phyloP scores from a whole-genome alignment of 2,888 invertebrate species.

The Andrena chrysosceles region DNA sequence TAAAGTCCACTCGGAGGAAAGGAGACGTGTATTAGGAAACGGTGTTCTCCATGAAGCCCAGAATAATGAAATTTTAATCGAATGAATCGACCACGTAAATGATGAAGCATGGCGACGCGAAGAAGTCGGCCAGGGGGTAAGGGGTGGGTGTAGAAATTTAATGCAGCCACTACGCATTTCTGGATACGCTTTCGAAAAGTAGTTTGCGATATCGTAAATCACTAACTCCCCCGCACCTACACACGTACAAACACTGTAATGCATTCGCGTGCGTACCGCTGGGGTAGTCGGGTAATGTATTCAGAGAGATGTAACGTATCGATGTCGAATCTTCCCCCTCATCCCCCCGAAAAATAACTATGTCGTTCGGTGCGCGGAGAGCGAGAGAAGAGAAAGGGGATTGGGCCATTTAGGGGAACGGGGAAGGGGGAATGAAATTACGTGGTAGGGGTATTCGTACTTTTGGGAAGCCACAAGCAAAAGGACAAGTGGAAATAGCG shows the following conservation, averaged over 20 bases:
- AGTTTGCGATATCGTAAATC: constrained; percentile 78
- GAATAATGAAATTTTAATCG: constrained; percentile 53
- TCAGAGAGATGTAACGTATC: constrained; percentile 69
- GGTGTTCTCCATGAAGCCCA: not conserved
- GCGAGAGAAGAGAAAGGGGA: constrained; percentile 11
- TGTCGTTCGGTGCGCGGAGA: constrained; percentile 45
- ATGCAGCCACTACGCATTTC: constrained; percentile 61
- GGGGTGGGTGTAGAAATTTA: constrained; percentile 69
- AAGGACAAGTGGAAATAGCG: constrained; percentile 49
- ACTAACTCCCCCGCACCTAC: constrained; percentile 56
- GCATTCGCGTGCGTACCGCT: constrained; percentile 64
- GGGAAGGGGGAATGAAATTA: constrained; percentile 43
- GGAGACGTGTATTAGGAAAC: not conserved
- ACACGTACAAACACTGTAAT: constrained; percentile 60
- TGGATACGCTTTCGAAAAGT: constrained; percentile 67
- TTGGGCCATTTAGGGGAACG: constrained; percentile 34
- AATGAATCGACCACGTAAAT: constrained; percentile 45
- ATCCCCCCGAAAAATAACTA: constrained; percentile 67
- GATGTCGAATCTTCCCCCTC: constrained; percentile 59
- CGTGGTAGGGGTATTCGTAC: constrained; percentile 58
- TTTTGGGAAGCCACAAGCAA: constrained; percentile 57
- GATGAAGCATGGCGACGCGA: constrained; percentile 39
- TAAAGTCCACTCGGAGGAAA: constrained; percentile 25
- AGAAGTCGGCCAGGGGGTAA: constrained; percentile 21
- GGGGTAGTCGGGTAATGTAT: constrained; percentile 64